phyloP scores from a whole-genome alignment of 2,113 vertebrate genomes.

The Sinocyclocheilus anophthalmus region DNA sequence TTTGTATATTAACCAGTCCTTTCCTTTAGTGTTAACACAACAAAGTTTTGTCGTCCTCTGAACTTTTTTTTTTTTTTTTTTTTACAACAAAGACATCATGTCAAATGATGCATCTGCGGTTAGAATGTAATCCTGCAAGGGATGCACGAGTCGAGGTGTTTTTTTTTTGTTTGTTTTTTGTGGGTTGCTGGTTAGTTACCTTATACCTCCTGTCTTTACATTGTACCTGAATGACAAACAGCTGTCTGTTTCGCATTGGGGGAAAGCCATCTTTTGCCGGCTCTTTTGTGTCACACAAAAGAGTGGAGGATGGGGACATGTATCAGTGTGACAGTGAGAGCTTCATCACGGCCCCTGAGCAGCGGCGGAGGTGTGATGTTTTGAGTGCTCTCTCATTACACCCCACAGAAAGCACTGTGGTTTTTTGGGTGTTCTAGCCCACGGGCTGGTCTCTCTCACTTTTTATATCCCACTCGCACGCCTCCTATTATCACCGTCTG shows the following conservation, averaged over 20 bases:
- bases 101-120: background rate
- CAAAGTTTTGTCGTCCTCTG: no score
- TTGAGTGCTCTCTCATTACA: conserved; percentile 66
- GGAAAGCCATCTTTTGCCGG: conserved; percentile 50
- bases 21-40: background rate
- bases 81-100: background rate
- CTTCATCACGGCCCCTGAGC: conserved; percentile 47
- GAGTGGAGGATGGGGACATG: conserved; percentile 55
- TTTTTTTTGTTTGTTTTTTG: background rate
- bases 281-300: conserved; percentile 65
- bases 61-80: no score
- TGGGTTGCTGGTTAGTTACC: conserved; percentile 41
- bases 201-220: conserved; percentile 57
- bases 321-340: conserved; percentile 61
- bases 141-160: conserved; percentile 1
- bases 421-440: conserved; percentile 41
- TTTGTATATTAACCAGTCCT: background rate
- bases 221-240: conserved; percentile 62
- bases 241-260: conserved; percentile 60
- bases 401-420: conserved; percentile 60
- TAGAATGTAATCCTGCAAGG: conserved; percentile 6
- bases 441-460: conserved; percentile 25
- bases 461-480: conserved; percentile 28
- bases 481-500: conserved; percentile 58
- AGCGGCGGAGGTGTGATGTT: conserved; percentile 60